Base-by-base conservation (phyloP, 2,113 vertebrate species). In the Leuciscus idus region DNA sequence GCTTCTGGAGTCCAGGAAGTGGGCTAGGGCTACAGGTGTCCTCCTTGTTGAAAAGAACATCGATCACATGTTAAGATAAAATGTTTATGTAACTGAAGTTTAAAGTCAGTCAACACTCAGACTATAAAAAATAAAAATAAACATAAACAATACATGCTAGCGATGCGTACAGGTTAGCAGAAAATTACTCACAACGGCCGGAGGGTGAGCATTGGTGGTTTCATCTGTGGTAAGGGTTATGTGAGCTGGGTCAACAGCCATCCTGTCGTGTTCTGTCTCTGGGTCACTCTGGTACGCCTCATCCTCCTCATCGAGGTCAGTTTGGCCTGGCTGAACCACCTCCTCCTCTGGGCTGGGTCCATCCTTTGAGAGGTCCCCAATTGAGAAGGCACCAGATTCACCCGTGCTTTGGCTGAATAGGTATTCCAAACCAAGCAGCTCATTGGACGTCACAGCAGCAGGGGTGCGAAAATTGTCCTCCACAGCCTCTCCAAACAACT, bases 381-480 rank as follows among this genome's bases (percentile, higher is more conserved):
- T 36, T 36, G 33, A 36, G 33, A 36, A 36, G 33, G 33, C 33
- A 36, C 33, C 33, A 36, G 33, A 36, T 36, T 36, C 33, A 36
- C 33, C 33, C 1, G 78, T 77, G 83, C 77, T 82, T 59, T 87
- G 82, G 59, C 75, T 52, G 50, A 52, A 52, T 10, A 15, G 50
- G 2, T 52, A 52, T 15, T 52, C 50, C 12, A 15, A 15, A 17
- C 75, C 82, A 9, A 84, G 68, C 76, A 84, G 70, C 82, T 89
- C 85, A 0, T 74, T 48, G 5, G 33, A 70, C 13, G 23, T 11
- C 17, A 83, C 26, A 26, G 46, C 52, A 43, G 79, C 80, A 28
- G 52, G 84, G 72, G 61, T 26, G 9, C 52, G 4, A 36, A 89
- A 77, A 59, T 89, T 82, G 77, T 89, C 77, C 77, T 87, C 85